These are phyloP conservation scores for Sinocyclocheilus anophthalmus DNA, from an alignment of 2,113 vertebrate genomes.

Conservation along the genomic window DNA sequence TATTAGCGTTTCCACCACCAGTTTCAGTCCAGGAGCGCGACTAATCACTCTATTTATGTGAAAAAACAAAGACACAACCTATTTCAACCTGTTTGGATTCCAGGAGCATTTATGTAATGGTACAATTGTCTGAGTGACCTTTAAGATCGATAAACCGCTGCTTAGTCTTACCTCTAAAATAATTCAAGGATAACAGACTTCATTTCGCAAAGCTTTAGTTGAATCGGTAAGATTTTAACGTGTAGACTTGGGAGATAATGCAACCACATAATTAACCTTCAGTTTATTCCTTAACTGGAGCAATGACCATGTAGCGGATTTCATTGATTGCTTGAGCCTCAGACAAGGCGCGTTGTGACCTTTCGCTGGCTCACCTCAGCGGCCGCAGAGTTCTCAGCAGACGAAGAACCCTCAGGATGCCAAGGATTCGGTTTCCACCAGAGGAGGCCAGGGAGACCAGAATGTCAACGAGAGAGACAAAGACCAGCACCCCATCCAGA, in stretches of 20 bases:
- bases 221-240: neutral
- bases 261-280: slow-evolving; percentile 18
- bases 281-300: neutral
- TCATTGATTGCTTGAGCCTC: neutral
- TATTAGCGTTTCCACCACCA: slow-evolving; percentile 97
- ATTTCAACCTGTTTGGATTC: neutral
- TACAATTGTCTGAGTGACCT: neutral
- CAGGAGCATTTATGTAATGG: neutral
- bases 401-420: slow-evolving; percentile 89
- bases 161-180: neutral
- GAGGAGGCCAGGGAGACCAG: slow-evolving; percentile 88
- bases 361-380: slow-evolving; percentile 78
- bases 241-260: neutral
- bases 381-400: slow-evolving; percentile 90
- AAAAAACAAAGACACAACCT: slow-evolving; percentile 14
- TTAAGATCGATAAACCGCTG: neutral
- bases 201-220: neutral
- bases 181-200: slow-evolving; percentile 12
- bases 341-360: neutral
- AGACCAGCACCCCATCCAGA: slow-evolving; percentile 91
- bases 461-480: slow-evolving; percentile 94
- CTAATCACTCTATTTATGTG: slow-evolving; percentile 87
- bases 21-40: slow-evolving; percentile 92
- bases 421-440: slow-evolving; percentile 88
- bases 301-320: neutral